Evolutionary conservation across 2,797 vertebrate species (phyloP).

Genomic region (Diceros bicornis): DNA sequence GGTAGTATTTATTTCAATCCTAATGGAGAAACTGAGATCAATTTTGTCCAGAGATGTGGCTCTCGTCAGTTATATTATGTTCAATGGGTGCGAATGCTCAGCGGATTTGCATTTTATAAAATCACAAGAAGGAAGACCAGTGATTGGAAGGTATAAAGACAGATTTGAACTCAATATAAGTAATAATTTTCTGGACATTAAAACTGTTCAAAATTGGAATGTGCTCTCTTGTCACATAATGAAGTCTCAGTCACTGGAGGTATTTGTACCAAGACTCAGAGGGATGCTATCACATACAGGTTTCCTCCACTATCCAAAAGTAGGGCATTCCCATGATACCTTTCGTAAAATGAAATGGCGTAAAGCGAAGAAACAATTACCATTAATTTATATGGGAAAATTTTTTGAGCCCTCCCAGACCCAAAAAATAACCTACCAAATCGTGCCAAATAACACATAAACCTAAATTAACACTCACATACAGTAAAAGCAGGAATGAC

Average conservation of each 20-base stretch:
- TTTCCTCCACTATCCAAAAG: no score
- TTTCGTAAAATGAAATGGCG: no score
- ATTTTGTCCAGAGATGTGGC: not conserved
- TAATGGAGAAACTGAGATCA: not conserved
- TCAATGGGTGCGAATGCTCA: not conserved
- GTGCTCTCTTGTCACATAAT: slow-evolving; percentile 2
- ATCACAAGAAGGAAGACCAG: not conserved
- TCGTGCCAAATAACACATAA: no score
- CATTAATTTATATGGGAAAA: no score
- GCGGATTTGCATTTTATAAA: slow-evolving; percentile 50
- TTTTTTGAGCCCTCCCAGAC: no score
- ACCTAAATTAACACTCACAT: no score
- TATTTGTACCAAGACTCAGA: slow-evolving; percentile 20
- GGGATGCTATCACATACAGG: not conserved
- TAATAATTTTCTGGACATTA: slow-evolving; percentile 35
- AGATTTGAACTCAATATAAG: slow-evolving; percentile 44
- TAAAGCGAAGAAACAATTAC: no score
- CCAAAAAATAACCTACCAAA: no score
- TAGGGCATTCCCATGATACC: no score
- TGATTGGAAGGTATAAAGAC: not conserved
- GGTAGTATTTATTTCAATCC: not conserved
- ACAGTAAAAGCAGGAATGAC: no score
- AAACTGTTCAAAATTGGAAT: slow-evolving; percentile 18
- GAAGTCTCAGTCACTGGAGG: not conserved
- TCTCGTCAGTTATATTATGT: not conserved